A percentile compares a stretch with the other conserved stretches of the same genome.
Evolutionary conservation across 2,113 vertebrate genomes (phyloP).

Genomic region (Pedionomus torquatus): DNA sequence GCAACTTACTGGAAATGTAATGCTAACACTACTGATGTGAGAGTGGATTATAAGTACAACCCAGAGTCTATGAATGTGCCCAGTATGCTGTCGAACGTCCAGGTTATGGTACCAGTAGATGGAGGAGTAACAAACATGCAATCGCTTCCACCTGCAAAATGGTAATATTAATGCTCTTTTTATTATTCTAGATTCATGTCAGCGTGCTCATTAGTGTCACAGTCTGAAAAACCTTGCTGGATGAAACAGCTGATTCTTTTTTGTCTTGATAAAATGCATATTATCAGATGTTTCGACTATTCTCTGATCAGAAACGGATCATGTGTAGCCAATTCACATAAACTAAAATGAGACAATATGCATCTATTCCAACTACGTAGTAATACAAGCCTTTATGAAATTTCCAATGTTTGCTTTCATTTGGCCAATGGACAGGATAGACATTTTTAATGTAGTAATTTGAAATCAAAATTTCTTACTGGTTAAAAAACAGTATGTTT

Average conservation of each 20-base stretch:
- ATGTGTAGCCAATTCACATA: neutral
- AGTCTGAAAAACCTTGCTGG: neutral
- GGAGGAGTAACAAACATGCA: conserved; percentile 94
- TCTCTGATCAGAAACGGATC: neutral
- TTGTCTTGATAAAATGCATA: neutral
- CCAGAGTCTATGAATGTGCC: conserved; percentile 90
- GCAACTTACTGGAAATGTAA: conserved; percentile 96
- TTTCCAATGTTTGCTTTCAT: neutral
- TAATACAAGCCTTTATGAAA: neutral
- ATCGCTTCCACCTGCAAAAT: conserved; percentile 89
- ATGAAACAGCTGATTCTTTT: neutral
- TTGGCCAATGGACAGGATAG: neutral
- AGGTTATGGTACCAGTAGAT: conserved; percentile 91
- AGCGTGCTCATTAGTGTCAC: neutral
- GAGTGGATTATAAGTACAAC: conserved; percentile 95
- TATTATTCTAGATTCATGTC: neutral
- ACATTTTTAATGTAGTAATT: neutral
- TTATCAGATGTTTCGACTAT: neutral
- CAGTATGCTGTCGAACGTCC: conserved; percentile 84
- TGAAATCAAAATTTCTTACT: neutral
- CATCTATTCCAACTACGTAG: neutral
- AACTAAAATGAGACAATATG: neutral
- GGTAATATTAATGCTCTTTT: conserved; percentile 71
- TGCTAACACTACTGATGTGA: conserved; percentile 87
- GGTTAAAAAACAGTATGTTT: neutral